These are phyloP conservation scores for Neoniphon sammara DNA, from an alignment of 2,797 vertebrate genomes.

Conservation along the genomic window DNA sequence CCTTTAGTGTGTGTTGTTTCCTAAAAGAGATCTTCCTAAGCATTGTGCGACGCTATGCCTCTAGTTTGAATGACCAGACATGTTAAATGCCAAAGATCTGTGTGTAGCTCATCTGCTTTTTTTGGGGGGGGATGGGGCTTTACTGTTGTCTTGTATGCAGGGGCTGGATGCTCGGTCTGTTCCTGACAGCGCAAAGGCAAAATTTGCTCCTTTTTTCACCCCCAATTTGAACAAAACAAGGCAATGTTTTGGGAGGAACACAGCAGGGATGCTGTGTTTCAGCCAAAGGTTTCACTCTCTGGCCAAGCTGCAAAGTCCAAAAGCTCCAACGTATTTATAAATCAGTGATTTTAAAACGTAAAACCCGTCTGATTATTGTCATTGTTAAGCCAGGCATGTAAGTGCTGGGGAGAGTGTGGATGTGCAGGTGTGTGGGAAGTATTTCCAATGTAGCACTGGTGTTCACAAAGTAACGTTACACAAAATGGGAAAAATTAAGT, in stretches of 20 bases:
- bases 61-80: slow-evolving; percentile 11
- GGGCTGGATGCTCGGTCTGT: not conserved
- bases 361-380: too few relatives aligned
- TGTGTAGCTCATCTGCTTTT: slow-evolving; percentile 13
- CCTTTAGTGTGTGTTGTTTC: not conserved
- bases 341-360: not conserved
- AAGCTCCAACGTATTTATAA: not conserved
- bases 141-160: too few relatives aligned
- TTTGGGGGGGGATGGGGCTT: too few relatives aligned
- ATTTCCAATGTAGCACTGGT: too few relatives aligned
- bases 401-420: too few relatives aligned
- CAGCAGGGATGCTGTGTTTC: not conserved
- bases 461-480: too few relatives aligned
- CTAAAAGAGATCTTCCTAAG: not conserved
- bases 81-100: slow-evolving; percentile 57
- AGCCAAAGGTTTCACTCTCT: slow-evolving; percentile 12
- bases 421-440: too few relatives aligned
- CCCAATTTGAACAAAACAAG: not conserved
- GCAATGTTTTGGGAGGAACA: too few relatives aligned
- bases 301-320: slow-evolving; percentile 26
- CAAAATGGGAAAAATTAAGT: too few relatives aligned
- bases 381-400: too few relatives aligned
- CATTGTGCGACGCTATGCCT: slow-evolving; percentile 3
- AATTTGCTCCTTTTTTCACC: not conserved
- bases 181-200: slow-evolving; percentile 7